Evolutionary conservation across 2,888 invertebrate genomes (phyloP).

Genomic region (Autographa gamma): DNA sequence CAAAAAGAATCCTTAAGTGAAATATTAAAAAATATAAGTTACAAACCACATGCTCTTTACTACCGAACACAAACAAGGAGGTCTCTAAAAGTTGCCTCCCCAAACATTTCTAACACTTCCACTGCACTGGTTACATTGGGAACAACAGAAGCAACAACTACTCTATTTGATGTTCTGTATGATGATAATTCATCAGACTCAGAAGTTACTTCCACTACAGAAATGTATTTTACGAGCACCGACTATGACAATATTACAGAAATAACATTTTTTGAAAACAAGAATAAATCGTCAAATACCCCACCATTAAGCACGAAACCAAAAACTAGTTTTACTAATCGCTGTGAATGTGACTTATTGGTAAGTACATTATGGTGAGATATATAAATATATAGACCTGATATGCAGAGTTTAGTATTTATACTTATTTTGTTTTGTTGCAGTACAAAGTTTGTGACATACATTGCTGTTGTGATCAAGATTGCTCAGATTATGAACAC

Average conservation of each 20-base stretch:
- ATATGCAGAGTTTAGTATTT: background rate
- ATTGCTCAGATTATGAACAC: slow-evolving; percentile 90
- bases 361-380: slow-evolving; percentile 61
- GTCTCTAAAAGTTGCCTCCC: slow-evolving; percentile 41
- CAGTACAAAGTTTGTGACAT: slow-evolving; percentile 92
- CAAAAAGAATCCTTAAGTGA: slow-evolving; percentile 65
- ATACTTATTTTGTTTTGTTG: slow-evolving; percentile 53
- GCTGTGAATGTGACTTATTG: slow-evolving; percentile 80
- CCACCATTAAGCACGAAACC: slow-evolving; percentile 55
- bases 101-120: slow-evolving; percentile 63
- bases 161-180: slow-evolving; percentile 75
- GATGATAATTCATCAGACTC: slow-evolving; percentile 76
- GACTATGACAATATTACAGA: slow-evolving; percentile 82
- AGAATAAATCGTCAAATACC: slow-evolving; percentile 65
- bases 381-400: slow-evolving; percentile 5
- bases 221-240: slow-evolving; percentile 64
- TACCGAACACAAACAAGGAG: slow-evolving; percentile 66
- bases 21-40: slow-evolving; percentile 68
- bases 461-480: slow-evolving; percentile 95
- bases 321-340: slow-evolving; percentile 61
- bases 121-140: slow-evolving; percentile 60
- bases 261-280: slow-evolving; percentile 73
- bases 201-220: slow-evolving; percentile 70
- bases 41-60: slow-evolving; percentile 78
- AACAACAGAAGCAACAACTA: slow-evolving; percentile 70